Base-by-base conservation (phyloP, 2,113 vertebrate species). In the Pterocles gutturalis region DNA sequence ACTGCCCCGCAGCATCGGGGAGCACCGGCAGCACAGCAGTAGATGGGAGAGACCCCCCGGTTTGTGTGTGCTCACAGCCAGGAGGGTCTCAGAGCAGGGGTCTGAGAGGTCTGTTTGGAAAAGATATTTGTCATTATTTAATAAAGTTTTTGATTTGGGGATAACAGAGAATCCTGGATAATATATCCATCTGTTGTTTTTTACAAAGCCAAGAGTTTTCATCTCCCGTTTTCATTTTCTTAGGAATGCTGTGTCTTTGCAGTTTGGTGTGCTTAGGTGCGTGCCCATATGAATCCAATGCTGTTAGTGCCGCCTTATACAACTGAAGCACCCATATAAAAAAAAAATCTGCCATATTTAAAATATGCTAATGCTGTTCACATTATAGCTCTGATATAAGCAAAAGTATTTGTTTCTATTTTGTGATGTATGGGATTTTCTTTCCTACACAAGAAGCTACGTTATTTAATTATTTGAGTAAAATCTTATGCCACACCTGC, bases 21-120 rank as follows among this genome's bases (percentile, higher is more conserved):
- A 73, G 31, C 46, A 70, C 26, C 1, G 4, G 8, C 7, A 43
- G 81, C 67, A 57, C 67, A 36, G 5, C 36, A 65, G 6, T 20
- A n/a, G 41, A 21, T 58, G 49, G 38, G 69, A 34, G 43, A 57
- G 25, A 34, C 4, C 4, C 7, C 38, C 2, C 3, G 7, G 28
- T 15, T 25, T 20, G 24, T 28, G 55, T 10, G 20, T 29, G 15
- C 36, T 29, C 18, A 26, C 7, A 38, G 43, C 41, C 8, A 6
- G 61, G 72, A 28, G 0, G 0, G 11, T 26, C 34, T 36, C 14
- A 1, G 20, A 19, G 38, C 0, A 0, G 38, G 22, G 62, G 21
- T 17, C 33, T n/a, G 66, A 62, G 69, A 41, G 41, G 13, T 41
- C 73, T 89, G 41, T 62, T 31, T 55, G 31, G 33, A 38, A 55